Evolutionary conservation across 2,113 vertebrate species (phyloP).

Genomic region (Ploceus nigricollis): DNA sequence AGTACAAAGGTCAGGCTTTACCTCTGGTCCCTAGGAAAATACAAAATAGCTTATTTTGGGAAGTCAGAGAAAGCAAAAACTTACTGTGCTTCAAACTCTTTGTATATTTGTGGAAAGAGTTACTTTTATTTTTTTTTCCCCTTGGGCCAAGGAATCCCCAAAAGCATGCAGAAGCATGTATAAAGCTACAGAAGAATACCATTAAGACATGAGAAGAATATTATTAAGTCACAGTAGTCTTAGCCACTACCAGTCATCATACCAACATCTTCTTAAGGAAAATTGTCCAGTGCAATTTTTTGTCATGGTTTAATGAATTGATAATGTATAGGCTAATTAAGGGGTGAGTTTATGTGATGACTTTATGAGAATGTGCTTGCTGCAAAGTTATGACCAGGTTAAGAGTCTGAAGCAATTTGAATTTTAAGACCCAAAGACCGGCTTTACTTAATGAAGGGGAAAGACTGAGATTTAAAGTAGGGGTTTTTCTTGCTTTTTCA

Average conservation of each 20-base stretch:
- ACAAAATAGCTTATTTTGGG: neutral
- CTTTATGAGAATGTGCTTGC: neutral
- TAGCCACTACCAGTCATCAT: neutral
- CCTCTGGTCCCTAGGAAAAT: neutral
- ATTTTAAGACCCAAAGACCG: neutral
- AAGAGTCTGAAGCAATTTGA: neutral
- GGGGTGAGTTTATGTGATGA: neutral
- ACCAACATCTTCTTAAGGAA: neutral
- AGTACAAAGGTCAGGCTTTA: neutral
- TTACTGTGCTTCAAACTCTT: neutral
- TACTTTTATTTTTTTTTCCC: too few relatives aligned
- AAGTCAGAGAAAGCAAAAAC: neutral
- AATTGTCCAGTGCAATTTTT: neutral
- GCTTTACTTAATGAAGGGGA: neutral
- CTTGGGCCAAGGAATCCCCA: fast-evolving
- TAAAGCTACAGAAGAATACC: neutral
- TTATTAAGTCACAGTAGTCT: neutral
- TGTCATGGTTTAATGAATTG: neutral
- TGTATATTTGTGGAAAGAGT: neutral
- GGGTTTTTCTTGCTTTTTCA: neutral
- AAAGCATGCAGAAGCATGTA: neutral
- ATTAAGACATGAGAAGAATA: neutral
- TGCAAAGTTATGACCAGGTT: neutral
- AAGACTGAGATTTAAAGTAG: neutral
- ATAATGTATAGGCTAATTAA: neutral